Percentiles rank a stretch among this genome's conserved stretches.
These are phyloP conservation scores for Amphiprion ocellaris DNA, from an alignment of 2,113 vertebrate species.

Conservation along the genomic window DNA sequence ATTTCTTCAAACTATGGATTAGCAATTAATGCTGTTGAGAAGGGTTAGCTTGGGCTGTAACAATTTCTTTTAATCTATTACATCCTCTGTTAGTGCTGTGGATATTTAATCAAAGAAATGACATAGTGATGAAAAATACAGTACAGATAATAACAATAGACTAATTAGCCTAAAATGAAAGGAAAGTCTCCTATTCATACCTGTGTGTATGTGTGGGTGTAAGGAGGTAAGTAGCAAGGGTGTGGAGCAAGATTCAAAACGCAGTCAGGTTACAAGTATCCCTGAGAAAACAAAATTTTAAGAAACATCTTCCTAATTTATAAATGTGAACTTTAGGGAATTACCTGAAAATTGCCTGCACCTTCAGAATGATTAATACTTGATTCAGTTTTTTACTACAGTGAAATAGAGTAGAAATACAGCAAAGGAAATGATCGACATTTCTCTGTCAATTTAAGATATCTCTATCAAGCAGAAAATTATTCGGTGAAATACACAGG, in stretches of 20 bases:
- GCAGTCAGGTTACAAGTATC: slow-evolving; percentile 43
- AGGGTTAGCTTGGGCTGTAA: background rate
- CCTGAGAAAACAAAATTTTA: slow-evolving; percentile 65
- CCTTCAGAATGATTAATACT: slow-evolving; percentile 28
- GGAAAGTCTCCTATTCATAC: background rate
- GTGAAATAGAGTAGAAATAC: slow-evolving; percentile 42
- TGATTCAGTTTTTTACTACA: slow-evolving; percentile 20
- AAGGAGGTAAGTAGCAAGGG: too few relatives aligned
- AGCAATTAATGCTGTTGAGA: slow-evolving; percentile 30
- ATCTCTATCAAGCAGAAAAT: background rate
- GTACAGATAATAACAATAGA: slow-evolving; percentile 14
- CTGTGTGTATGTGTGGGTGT: background rate
- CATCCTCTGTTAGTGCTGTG: slow-evolving; percentile 48
- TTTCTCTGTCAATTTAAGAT: background rate
- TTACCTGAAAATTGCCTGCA: slow-evolving; percentile 33
- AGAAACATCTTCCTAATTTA: background rate
- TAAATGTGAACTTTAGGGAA: slow-evolving; percentile 21
- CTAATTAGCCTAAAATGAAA: background rate
- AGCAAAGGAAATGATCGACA: slow-evolving; percentile 14
- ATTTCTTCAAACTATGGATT: slow-evolving; percentile 17
- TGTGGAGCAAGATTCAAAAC: slow-evolving; percentile 27
- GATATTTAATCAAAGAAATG: slow-evolving; percentile 31
- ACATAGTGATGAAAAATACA: slow-evolving; percentile 23
- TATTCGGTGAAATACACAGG: slow-evolving; percentile 27
- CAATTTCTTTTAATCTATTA: background rate